A percentile compares a stretch with the other conserved stretches of the same genome.
These are phyloP conservation scores for Temnothorax longispinosus DNA, from an alignment of 1,140 invertebrate genomes.

Conservation along the genomic window DNA sequence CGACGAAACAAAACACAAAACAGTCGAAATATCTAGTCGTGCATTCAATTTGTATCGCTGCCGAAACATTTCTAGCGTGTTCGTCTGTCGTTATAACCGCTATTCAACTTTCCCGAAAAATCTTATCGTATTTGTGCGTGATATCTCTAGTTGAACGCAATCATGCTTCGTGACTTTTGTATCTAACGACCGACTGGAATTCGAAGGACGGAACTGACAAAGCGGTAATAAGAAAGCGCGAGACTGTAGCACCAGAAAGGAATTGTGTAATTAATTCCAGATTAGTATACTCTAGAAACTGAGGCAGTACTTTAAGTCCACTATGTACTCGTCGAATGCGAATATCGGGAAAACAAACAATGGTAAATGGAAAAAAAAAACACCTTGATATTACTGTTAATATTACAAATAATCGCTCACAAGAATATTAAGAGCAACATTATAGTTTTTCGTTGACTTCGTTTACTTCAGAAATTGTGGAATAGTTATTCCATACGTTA, in stretches of 20 bases:
- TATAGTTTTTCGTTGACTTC: neutral
- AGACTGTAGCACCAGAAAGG: constrained; percentile 37
- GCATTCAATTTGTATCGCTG: constrained; percentile 2
- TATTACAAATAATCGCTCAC: constrained; percentile 3
- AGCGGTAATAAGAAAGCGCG: constrained; percentile 49
- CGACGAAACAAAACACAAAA: neutral
- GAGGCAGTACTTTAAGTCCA: neutral
- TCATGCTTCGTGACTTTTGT: constrained; percentile 39
- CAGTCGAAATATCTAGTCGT: neutral
- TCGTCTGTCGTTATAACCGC: neutral
- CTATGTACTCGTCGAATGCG: neutral
- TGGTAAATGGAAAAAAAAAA: constrained; percentile 21
- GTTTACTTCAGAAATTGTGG: constrained; percentile 3
- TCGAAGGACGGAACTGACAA: constrained; percentile 44
- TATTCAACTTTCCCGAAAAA: constrained; percentile 17
- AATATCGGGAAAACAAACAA: neutral
- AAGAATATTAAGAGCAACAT: constrained; percentile 2
- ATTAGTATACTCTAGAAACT: constrained; percentile 58
- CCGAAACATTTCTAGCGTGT: neutral
- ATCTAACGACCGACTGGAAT: constrained; percentile 55
- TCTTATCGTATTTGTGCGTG: neutral
- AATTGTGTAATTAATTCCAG: constrained; percentile 76
- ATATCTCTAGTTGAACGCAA: constrained; percentile 9
- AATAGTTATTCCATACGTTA: constrained; percentile 22
- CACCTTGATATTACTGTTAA: neutral